A percentile compares a stretch with the other conserved stretches of the same genome.
Evolutionary conservation across 2,113 vertebrate genomes (phyloP).

Genomic region (human (Homo sapiens)): GRCh38 chr13:36987501-36988000

Average conservation of each 20-base stretch:
- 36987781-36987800: neutral
- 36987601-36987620: too few species aligned
- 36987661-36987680: too few species aligned
- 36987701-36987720: too few species aligned
- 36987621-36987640: too few species aligned
- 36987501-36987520: too few species aligned
- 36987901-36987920: neutral
- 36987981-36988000: neutral
- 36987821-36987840: neutral
- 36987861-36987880: neutral
- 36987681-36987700: too few species aligned
- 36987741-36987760: neutral
- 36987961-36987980: neutral
- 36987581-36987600: too few species aligned
- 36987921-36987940: neutral
- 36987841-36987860: neutral
- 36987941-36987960: neutral
- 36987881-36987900: neutral
- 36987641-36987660: too few species aligned
- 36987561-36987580: too few species aligned
- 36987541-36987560: too few species aligned
- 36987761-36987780: neutral
- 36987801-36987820: neutral
- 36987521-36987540: too few species aligned
- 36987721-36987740: neutral